Evolutionary conservation across 2,113 vertebrate species (phyloP).

Genomic region (Pyrgilauda ruficollis): DNA sequence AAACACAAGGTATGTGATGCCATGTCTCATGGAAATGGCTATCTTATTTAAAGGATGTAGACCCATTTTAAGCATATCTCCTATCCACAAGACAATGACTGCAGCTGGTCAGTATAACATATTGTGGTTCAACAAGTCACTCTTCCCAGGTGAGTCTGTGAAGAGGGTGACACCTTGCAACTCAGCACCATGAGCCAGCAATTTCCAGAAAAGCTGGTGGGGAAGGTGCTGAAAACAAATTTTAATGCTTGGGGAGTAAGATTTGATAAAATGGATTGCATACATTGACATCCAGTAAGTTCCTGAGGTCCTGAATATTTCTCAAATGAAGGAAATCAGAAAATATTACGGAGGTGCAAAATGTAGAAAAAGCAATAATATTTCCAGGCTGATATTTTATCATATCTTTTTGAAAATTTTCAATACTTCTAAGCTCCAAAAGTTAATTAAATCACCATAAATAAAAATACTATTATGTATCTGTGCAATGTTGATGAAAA

Average conservation of each 20-base stretch:
- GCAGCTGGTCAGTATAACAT: background rate
- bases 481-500: background rate
- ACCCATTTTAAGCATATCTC: background rate
- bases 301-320: background rate
- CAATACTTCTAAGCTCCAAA: background rate
- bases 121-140: background rate
- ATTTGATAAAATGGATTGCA: background rate
- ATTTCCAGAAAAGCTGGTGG: background rate
- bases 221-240: background rate
- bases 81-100: background rate
- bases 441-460: slow-evolving; percentile 27
- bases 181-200: background rate
- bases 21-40: background rate
- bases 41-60: background rate
- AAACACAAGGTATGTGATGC: background rate
- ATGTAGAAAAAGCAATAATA: background rate
- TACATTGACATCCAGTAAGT: background rate
- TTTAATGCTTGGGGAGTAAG: background rate
- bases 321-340: background rate
- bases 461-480: background rate
- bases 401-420: background rate
- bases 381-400: background rate
- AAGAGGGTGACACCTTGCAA: background rate
- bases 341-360: background rate
- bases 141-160: fast-evolving